phyloP scores from a whole-genome alignment of 2,113 vertebrate genomes.

The Cyphomyrus discorhynchus region DNA sequence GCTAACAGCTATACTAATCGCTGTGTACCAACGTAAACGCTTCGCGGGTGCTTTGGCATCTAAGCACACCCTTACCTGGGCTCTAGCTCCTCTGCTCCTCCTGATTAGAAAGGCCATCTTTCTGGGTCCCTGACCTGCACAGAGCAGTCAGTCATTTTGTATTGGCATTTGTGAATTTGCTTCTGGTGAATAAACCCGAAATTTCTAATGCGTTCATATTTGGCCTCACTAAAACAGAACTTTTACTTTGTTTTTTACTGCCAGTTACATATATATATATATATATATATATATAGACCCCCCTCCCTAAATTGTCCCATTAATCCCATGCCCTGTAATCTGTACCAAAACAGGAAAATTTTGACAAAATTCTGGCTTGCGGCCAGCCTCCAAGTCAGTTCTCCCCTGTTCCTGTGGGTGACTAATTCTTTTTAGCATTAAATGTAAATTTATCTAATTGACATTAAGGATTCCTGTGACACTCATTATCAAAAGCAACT shows the following conservation, averaged over 20 bases:
- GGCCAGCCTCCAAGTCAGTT: background rate
- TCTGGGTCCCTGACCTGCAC: background rate
- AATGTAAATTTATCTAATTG: background rate
- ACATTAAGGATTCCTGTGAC: background rate
- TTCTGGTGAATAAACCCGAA: background rate
- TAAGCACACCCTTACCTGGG: conserved; percentile 16
- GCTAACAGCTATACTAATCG: conserved; percentile 34
- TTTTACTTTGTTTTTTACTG: background rate
- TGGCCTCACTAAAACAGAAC: background rate
- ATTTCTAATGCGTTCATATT: background rate
- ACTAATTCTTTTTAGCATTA: background rate
- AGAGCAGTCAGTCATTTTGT: background rate
- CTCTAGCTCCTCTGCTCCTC: conserved; percentile 12
- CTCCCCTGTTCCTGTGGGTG: background rate
- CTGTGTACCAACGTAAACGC: conserved; percentile 30
- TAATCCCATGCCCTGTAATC: background rate
- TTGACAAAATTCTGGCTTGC: background rate
- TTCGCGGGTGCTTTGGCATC: conserved; percentile 31
- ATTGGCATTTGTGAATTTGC: background rate
- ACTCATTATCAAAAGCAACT: background rate
- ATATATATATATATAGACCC: no score
- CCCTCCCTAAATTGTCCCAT: background rate
- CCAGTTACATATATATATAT: no score
- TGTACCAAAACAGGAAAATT: background rate
- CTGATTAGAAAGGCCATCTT: background rate